Evolutionary conservation across 1,140 invertebrate species (phyloP), one percentile per base, ranked within the genome.

Genomic region (Drosophila nigrodunni): DNA sequence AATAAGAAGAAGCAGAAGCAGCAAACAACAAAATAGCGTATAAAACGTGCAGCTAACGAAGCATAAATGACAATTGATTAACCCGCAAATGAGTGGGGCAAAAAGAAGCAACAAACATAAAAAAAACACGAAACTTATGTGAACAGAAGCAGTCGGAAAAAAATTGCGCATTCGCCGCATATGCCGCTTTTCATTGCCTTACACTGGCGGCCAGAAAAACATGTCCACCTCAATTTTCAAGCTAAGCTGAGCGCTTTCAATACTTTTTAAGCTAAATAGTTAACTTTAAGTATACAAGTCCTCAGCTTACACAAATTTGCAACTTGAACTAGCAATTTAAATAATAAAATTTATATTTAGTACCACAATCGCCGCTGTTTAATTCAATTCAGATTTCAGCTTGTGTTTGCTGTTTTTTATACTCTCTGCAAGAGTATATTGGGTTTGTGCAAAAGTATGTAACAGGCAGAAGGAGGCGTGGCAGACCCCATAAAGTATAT

Each of bases 51-150:
- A 81, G 65, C 44, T 78, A 85, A 78, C 82, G 78, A 85, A 81
- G 82, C 82, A 80, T 71, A 82, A 75, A 83, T 41, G 66, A 71
- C 81, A 72, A 80, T 73, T 85, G 82, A 86, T 85, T 83, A 88
- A 67, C 52, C 39, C 35, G 54, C 62, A 67, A 59, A 72, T 58
- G 25, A 55, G 52, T n/a, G 43, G n/a, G 30, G 18, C 34, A 59
- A 57, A 69, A 69, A 50, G 34, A 43, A 44, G 52, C 35, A 61
- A 4, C 43, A 64, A 43, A 11, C 13, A 11, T n/a, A 43, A 43
- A 10, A 44, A 55, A 18, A 58, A 61, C 41, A 55, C 59, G 39
- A 43, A 34, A 44, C 2, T 52, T 57, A 30, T 6, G 46, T 0
- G 37, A 54, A 35, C 7, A 58, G 52, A 41, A 61, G 15, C 18